Base-by-base conservation (phyloP, 2,797 vertebrate species). In the Sebastes wilsoni region DNA sequence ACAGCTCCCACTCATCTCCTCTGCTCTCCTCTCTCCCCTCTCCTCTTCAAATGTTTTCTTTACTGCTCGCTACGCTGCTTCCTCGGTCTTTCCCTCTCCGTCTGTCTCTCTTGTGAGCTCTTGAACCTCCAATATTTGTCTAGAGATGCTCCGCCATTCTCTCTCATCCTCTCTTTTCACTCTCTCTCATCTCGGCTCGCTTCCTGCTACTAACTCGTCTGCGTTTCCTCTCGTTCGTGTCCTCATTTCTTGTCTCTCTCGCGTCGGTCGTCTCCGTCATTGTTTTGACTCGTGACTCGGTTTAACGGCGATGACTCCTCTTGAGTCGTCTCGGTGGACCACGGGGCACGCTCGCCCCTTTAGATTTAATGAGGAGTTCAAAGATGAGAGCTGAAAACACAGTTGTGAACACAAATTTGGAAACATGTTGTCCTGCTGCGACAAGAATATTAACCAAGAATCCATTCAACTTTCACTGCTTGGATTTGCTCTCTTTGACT, bases 111-210 rank as follows among this genome's bases (percentile, higher is more conserved):
- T 79, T 52, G 59, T 89, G 85, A 89, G 88, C 77, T 83, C 88
- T 88, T 86, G 66, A 91, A 88, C 86, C 67, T 86, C 75, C 76
- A 89, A 86, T 92, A 89, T 93, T 91, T 92, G 82, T 89, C 83
- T 85, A 66, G 64, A 89, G 81, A 83, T 81, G 82, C 85, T 87
- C 66, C 55, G 25, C 84, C 66, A 82, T 86, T 91, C 83, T 83
- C 79, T 89, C 75, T 88, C 58, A 85, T 86, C 77, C 72, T 75
- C 81, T 73, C 64, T 77, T 74, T 72, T 49, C 55, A 20, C 52
- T 55, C 52, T 54, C 70, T 25, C 52, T 83, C 66, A 66, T 86
- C 81, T 68, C 62, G 8, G 46, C 75, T 58, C 68, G 18, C 70
- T 80, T 79, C 75, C 67, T 70, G 64, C 68, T 36, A 66, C 69